Percentiles rank a stretch among this genome's conserved stretches.
phyloP scores from a whole-genome alignment of 2,797 vertebrate genomes.

The Halcyon smyrnensis region DNA sequence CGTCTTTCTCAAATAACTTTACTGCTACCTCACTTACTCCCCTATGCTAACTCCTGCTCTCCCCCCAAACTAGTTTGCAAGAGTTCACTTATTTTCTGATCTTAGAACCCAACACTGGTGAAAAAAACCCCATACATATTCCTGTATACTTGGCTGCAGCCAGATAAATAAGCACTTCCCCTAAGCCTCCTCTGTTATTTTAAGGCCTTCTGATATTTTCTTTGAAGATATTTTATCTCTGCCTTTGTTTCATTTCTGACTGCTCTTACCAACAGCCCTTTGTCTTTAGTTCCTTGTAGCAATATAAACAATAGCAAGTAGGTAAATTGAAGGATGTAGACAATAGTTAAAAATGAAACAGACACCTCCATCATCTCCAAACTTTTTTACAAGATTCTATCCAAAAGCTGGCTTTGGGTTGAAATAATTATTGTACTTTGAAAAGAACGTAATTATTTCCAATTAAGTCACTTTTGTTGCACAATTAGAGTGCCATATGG shows the following conservation, averaged over 20 bases:
- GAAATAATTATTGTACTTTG: not conserved
- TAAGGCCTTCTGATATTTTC: conserved; percentile 24
- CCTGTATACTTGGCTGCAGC: not conserved
- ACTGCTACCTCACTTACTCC: not conserved
- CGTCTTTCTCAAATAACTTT: not conserved
- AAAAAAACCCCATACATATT: not conserved
- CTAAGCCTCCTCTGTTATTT: conserved; percentile 16
- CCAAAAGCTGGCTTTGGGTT: not conserved
- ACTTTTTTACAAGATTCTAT: not conserved
- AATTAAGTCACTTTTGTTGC: conserved; percentile 40
- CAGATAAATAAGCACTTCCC: conserved; percentile 32
- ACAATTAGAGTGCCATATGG: conserved; percentile 23
- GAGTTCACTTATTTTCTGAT: not conserved
- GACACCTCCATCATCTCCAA: not conserved
- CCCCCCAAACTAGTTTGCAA: not conserved
- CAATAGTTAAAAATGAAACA: not conserved
- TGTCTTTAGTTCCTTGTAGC: conserved; percentile 9
- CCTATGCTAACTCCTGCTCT: not conserved
- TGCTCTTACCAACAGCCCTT: conserved; percentile 3
- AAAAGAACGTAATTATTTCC: conserved; percentile 47
- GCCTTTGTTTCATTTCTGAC: not conserved
- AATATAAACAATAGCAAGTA: conserved; percentile 26
- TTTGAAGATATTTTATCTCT: conserved; percentile 50
- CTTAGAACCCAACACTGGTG: not conserved
- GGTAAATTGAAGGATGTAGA: conserved; percentile 11